Evolutionary conservation across 2,888 invertebrate genomes (phyloP).

Genomic region (Hydrotaea cyrtoneurina): DNA sequence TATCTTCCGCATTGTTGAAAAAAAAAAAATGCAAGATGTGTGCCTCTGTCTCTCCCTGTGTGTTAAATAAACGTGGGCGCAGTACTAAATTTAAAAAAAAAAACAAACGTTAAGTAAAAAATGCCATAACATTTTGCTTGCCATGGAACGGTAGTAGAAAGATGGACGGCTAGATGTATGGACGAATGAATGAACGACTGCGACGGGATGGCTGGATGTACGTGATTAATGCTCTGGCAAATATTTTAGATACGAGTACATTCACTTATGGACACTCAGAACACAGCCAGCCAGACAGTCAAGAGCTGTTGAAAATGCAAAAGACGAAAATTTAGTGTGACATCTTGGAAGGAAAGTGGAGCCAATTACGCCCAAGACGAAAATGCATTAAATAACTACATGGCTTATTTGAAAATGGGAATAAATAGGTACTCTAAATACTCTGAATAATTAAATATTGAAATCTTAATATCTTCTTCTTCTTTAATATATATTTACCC

Average conservation of each 20-base stretch:
- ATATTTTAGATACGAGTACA: slow-evolving; percentile 12
- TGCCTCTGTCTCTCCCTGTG: background rate
- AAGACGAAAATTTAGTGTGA: slow-evolving; percentile 34
- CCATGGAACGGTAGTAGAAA: slow-evolving; percentile 10
- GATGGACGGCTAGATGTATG: background rate
- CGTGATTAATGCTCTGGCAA: background rate
- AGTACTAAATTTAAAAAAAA: slow-evolving; percentile 26
- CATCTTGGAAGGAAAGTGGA: slow-evolving; percentile 24
- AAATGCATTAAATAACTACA: background rate
- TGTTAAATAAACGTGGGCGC: slow-evolving; percentile 38
- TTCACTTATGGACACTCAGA: background rate
- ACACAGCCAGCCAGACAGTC: background rate
- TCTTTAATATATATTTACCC: too few species aligned
- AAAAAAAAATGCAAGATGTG: background rate
- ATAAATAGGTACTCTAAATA: too few species aligned
- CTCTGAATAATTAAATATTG: too few species aligned
- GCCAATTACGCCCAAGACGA: background rate
- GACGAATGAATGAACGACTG: background rate
- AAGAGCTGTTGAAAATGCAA: slow-evolving; percentile 39
- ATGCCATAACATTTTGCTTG: slow-evolving; percentile 5
- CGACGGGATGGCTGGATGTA: background rate
- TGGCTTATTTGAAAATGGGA: too few species aligned
- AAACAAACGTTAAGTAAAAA: slow-evolving; percentile 9
- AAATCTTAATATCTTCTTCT: too few species aligned
- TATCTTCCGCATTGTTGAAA: slow-evolving; percentile 68